phyloP scores from a whole-genome alignment of 2,113 vertebrate genomes.

The Typhlomys cinereus region DNA sequence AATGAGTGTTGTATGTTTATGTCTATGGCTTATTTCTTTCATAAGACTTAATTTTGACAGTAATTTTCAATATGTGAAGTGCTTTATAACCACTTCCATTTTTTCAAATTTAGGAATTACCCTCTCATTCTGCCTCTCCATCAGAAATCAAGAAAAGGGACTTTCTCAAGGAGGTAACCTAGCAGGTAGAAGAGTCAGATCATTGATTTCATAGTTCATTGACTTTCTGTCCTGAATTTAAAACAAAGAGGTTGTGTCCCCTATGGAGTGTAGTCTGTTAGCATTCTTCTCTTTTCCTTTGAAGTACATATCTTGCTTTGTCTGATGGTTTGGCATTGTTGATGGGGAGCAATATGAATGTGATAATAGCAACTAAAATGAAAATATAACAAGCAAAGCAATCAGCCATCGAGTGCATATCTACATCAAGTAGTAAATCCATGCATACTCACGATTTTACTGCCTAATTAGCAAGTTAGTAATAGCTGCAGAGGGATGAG shows the following conservation, averaged over 20 bases:
- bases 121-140: background rate
- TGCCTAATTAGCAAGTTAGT: background rate
- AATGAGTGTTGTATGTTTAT: constrained; percentile 10
- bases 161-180: background rate
- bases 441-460: background rate
- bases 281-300: background rate
- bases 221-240: background rate
- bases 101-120: background rate
- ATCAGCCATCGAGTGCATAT: background rate
- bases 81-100: constrained; percentile 10
- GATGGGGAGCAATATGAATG: background rate
- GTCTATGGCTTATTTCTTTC: background rate
- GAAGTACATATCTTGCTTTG: background rate
- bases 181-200: background rate
- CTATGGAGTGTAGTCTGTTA: background rate
- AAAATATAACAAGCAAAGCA: background rate
- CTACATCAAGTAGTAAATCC: background rate
- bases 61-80: constrained; percentile 30
- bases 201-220: background rate
- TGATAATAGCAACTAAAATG: background rate
- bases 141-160: constrained; percentile 20
- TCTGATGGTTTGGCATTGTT: background rate
- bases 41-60: background rate
- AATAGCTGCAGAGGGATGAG: background rate
- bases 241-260: background rate